Conservation (phyloP, 2,888 invertebrate species). For the Netelia melanura region DNA sequence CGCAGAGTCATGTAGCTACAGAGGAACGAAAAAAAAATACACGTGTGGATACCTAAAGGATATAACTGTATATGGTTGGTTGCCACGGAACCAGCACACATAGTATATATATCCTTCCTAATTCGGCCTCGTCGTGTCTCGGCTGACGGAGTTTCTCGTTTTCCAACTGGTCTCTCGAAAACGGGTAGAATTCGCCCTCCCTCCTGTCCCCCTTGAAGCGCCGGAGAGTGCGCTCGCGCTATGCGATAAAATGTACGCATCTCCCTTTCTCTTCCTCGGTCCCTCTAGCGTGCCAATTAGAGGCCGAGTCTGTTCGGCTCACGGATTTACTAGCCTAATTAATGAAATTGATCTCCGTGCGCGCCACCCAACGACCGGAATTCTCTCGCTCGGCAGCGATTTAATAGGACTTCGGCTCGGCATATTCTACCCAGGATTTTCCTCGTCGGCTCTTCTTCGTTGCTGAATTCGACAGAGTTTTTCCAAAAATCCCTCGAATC, state of each 20-base stretch:
- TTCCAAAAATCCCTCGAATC: not conserved
- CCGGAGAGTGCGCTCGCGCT: constrained; percentile 57
- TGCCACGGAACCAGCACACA: constrained; percentile 46
- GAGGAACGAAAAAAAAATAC: constrained; percentile 27
- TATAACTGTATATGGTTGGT: constrained; percentile 24
- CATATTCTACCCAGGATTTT: constrained; percentile 3
- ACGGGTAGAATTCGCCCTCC: not conserved
- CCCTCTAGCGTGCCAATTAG: constrained; percentile 78
- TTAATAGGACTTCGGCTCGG: constrained; percentile 57
- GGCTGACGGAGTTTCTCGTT: constrained; percentile 58
- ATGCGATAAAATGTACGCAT: constrained; percentile 76
- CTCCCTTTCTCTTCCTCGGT: not conserved
- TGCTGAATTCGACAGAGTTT: constrained; percentile 24
- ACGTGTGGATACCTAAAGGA: constrained; percentile 20
- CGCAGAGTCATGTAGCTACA: constrained; percentile 38
- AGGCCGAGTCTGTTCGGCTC: constrained; percentile 71
- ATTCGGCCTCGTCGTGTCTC: constrained; percentile 64
- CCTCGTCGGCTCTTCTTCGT: not conserved
- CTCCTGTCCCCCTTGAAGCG: constrained; percentile 1
- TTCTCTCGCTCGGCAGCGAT: constrained; percentile 52
- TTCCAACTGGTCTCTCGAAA: constrained; percentile 26
- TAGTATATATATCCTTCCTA: constrained; percentile 49
- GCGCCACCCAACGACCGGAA: constrained; percentile 68
- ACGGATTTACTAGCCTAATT: constrained; percentile 82
- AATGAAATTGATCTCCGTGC: constrained; percentile 82